Conservation (phyloP, 2,888 invertebrate genomes). For the Smittia sp. region DNA sequence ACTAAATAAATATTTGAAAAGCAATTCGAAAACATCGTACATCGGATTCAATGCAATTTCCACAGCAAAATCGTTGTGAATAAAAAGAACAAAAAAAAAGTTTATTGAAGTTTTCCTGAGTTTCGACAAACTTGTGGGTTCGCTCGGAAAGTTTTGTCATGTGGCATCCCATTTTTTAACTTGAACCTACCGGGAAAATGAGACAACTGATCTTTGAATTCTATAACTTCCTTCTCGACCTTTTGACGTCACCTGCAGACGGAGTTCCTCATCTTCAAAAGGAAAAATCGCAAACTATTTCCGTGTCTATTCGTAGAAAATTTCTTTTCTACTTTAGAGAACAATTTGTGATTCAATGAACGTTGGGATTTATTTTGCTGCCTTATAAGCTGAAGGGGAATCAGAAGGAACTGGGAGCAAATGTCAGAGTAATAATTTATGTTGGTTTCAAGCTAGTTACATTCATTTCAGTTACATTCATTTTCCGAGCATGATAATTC, state of each 20-base stretch:
- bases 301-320: background rate
- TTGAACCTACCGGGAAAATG: too few relatives aligned
- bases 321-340: background rate
- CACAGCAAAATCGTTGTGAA: background rate
- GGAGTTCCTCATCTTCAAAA: background rate
- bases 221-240: background rate
- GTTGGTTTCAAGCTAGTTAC: conserved; percentile 4
- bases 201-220: background rate
- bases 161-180: background rate
- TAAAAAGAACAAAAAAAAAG: background rate
- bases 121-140: background rate
- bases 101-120: background rate
- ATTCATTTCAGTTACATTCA: conserved; percentile 1
- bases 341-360: conserved; percentile 39
- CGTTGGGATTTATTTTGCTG: conserved; percentile 27
- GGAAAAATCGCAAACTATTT: conserved; percentile 25
- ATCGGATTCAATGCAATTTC: background rate
- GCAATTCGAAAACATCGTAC: background rate
- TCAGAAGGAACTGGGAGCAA: background rate
- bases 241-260: too few relatives aligned
- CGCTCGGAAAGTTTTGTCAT: background rate
- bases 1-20: background rate
- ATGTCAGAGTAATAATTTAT: conserved; percentile 18
- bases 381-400: background rate
- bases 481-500: conserved; percentile 24